A percentile compares a stretch with the other conserved stretches of the same genome.
These are phyloP conservation scores for Dinoponera quadriceps DNA, from an alignment of 1,140 invertebrate species.

Conservation along the genomic window DNA sequence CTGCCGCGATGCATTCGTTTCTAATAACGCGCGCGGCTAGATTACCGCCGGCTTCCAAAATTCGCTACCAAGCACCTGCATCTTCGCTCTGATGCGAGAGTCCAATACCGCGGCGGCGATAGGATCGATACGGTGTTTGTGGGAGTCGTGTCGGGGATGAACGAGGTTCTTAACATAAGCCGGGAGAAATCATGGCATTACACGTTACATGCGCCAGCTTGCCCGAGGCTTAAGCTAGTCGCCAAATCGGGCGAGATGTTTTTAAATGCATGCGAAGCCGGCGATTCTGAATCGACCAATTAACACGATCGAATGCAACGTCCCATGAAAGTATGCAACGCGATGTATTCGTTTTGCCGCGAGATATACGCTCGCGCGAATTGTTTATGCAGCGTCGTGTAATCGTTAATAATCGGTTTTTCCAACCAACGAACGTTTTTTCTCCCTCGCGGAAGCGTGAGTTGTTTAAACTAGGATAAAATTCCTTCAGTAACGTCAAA, in stretches of 20 bases:
- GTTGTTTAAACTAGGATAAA: background rate
- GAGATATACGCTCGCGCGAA: background rate
- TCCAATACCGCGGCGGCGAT: conserved; percentile 14
- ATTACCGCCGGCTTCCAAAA: conserved; percentile 29
- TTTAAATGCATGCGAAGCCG: background rate
- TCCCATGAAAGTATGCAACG: background rate
- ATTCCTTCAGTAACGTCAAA: background rate
- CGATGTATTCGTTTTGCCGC: background rate
- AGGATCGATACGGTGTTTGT: conserved; percentile 49
- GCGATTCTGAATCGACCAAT: conserved; percentile 1
- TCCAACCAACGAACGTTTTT: background rate
- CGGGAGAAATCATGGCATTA: conserved; percentile 53
- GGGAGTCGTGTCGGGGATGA: conserved; percentile 53
- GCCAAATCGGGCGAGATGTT: conserved; percentile 12
- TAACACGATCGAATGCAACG: background rate
- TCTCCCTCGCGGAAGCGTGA: background rate
- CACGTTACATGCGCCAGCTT: conserved; percentile 31
- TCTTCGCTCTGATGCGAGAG: conserved; percentile 15
- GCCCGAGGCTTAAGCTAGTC: conserved; percentile 40
- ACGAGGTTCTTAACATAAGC: conserved; percentile 58
- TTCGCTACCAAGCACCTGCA: conserved; percentile 8
- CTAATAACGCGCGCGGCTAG: conserved; percentile 55
- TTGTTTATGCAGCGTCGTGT: background rate
- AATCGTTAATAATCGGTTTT: background rate
- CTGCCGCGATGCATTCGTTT: conserved; percentile 53